phyloP scores from a whole-genome alignment of 2,797 vertebrate genomes.

The Setipinna tenuifilis region DNA sequence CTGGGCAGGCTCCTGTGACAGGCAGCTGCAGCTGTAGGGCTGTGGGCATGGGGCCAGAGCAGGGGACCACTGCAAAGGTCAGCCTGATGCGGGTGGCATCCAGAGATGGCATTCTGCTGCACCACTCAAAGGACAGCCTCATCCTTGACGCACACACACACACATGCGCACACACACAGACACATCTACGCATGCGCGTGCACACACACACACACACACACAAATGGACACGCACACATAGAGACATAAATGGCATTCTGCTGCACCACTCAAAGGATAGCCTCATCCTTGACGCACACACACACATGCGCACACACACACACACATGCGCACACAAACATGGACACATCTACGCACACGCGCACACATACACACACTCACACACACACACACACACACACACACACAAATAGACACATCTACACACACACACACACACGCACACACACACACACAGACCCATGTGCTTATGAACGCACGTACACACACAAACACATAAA shows the following conservation, averaged over 20 bases:
- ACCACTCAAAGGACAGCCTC: slow-evolving; percentile 36
- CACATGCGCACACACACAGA: background rate
- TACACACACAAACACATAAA: slow-evolving; percentile 33
- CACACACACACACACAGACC: too few relatives aligned
- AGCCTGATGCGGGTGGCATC: slow-evolving; percentile 64
- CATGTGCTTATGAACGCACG: too few relatives aligned
- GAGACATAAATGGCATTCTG: slow-evolving; percentile 51
- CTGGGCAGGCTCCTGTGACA: slow-evolving; percentile 24
- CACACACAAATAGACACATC: too few relatives aligned
- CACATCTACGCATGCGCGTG: too few relatives aligned
- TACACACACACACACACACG: too few relatives aligned
- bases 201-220: too few relatives aligned
- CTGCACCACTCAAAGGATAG: slow-evolving; percentile 34
- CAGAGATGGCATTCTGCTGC: slow-evolving; percentile 64
- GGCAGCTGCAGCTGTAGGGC: slow-evolving; percentile 66
- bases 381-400: too few relatives aligned
- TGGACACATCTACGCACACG: too few relatives aligned
- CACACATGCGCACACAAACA: too few relatives aligned
- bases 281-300: slow-evolving; percentile 18
- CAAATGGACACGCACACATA: too few relatives aligned
- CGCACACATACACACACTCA: too few relatives aligned
- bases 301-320: background rate
- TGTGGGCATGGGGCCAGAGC: background rate
- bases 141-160: background rate
- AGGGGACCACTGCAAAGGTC: slow-evolving; percentile 70